Base-by-base conservation (phyloP, 2,888 invertebrate species). In the Spisula subtruncata region DNA sequence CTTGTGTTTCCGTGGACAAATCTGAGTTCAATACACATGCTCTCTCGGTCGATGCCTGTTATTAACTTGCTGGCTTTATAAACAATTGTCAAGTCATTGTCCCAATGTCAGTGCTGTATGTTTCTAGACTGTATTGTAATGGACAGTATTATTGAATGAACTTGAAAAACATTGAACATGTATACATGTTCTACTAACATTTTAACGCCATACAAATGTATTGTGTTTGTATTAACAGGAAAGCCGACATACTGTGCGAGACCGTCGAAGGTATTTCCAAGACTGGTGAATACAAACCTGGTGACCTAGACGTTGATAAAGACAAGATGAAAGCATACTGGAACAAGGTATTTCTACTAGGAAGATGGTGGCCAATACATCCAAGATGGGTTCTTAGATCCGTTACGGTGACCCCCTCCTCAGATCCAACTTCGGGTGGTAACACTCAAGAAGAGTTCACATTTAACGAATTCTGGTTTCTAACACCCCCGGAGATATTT, bases 391-490 rank as follows among this genome's bases (percentile, higher is more conserved):
- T 90, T 56, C 81, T 90, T 29, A 86, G 84, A 20, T 66, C 81
- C 1, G 48, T 83, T 25, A 83, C 41, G 25, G 48, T 20, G n/a
- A 0, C 29, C 6, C 0, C 46, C 6, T 0, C 46, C 5, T 6
- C 60, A 1, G 41, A 41, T 41, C 41, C 41, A 41, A 41, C 2
- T 4, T 66, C 60, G 60, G 25, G 60, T 10, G 60, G 71, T 6
- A 66, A 56, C 1, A 81, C 56, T 5, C 66, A 66, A n/a, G 16
- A 66, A n/a, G 83, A 83, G 41, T 14, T 29, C 18, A 83, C 83
- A 29, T 86, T 90, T 71, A 90, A 86, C 25, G 88, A 88, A 25
- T 90, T 86, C 84, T 90, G 90, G 90, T 90, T 90, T 60, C 51
- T 90, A 16, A 86, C 90, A 5, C 83, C 82, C n/a, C 90, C 90